These are phyloP conservation scores for Hirudinaria manillensis DNA, from an alignment of 2,888 invertebrate species.

Conservation along the genomic window DNA sequence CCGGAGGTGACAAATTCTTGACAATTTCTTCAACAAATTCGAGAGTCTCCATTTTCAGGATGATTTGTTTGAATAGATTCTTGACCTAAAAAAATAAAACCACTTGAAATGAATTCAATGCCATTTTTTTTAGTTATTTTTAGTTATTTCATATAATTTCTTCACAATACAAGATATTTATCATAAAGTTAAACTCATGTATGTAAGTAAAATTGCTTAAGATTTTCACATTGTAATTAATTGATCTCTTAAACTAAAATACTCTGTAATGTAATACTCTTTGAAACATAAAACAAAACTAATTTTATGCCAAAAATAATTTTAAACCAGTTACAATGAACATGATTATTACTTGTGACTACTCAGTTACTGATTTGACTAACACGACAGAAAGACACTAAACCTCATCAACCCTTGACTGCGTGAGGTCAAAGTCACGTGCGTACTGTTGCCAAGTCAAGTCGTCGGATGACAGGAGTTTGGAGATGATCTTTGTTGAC, in stretches of 20 bases:
- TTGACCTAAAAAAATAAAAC: constrained; percentile 41
- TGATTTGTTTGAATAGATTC: constrained; percentile 43
- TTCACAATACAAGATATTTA: too few relatives aligned
- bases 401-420: constrained; percentile 41
- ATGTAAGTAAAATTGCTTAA: too few relatives aligned
- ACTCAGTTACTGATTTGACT: background rate
- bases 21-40: constrained; percentile 43
- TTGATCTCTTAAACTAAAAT: too few relatives aligned
- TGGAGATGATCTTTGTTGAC: constrained; percentile 41
- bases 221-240: too few relatives aligned
- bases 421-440: constrained; percentile 45
- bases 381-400: background rate
- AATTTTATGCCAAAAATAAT: too few relatives aligned
- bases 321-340: too few relatives aligned
- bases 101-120: background rate
- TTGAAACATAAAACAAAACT: too few relatives aligned
- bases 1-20: background rate
- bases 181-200: too few relatives aligned
- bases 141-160: too few relatives aligned
- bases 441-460: constrained; percentile 42
- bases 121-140: background rate
- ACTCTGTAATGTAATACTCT: too few relatives aligned
- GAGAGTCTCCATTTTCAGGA: constrained; percentile 44
- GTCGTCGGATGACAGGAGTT: constrained; percentile 43
- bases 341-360: too few relatives aligned